phyloP scores from a whole-genome alignment of 2,888 invertebrate species.

The Dolichopus griseipennis region DNA sequence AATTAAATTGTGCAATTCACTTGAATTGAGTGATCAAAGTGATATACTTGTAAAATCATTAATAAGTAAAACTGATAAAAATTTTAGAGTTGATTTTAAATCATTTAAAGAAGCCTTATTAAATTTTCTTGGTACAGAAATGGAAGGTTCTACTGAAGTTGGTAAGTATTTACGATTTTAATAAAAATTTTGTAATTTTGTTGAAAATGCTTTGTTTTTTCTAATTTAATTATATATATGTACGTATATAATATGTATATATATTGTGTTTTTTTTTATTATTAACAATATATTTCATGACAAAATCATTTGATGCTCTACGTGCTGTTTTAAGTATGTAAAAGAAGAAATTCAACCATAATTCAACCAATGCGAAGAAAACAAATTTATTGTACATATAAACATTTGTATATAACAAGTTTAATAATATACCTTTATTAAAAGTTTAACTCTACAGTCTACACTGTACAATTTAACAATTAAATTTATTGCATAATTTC shows the following conservation, averaged over 20 bases:
- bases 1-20: constrained; percentile 60
- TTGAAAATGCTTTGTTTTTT: neutral
- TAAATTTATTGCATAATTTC: too few relatives aligned
- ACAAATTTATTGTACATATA: too few relatives aligned
- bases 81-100: constrained; percentile 53
- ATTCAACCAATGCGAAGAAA: too few relatives aligned
- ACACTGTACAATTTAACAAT: too few relatives aligned
- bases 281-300: too few relatives aligned
- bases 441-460: too few relatives aligned
- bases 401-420: too few relatives aligned
- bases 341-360: too few relatives aligned
- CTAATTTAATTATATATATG: neutral
- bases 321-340: too few relatives aligned
- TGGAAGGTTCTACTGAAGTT: constrained; percentile 14
- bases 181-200: neutral
- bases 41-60: constrained; percentile 53
- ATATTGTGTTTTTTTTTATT: too few relatives aligned
- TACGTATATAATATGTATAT: neutral
- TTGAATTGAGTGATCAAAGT: constrained; percentile 68
- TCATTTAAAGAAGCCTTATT: constrained; percentile 70
- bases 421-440: too few relatives aligned
- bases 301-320: too few relatives aligned
- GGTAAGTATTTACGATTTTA: constrained; percentile 10
- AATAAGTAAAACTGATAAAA: constrained; percentile 41
- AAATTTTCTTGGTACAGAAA: constrained; percentile 53